These are phyloP conservation scores for Lochmaea crataegi DNA, from an alignment of 2,888 invertebrate genomes.

Conservation along the genomic window DNA sequence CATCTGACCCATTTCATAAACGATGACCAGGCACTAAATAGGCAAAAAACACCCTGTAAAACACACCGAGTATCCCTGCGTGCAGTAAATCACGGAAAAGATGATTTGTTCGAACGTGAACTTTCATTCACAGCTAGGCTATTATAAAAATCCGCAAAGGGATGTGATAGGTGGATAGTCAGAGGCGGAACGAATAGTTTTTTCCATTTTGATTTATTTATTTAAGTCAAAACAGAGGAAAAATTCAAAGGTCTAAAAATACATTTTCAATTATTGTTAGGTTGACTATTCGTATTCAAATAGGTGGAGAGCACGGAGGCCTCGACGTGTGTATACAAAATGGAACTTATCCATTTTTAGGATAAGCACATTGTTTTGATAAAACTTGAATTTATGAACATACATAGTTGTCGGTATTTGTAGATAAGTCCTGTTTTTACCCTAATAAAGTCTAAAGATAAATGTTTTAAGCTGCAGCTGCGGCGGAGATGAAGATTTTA, in stretches of 20 bases:
- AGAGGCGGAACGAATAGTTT: background rate
- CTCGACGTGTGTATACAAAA: too few species aligned
- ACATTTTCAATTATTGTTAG: background rate
- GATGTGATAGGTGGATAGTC: conserved; percentile 9
- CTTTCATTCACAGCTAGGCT: conserved; percentile 47
- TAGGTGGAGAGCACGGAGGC: too few species aligned
- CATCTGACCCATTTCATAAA: conserved; percentile 37
- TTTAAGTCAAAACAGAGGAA: too few species aligned
- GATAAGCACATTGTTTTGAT: too few species aligned
- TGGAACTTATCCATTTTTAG: too few species aligned
- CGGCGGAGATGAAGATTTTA: background rate
- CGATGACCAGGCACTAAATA: conserved; percentile 43
- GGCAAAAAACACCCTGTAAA: conserved; percentile 41
- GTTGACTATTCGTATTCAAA: too few species aligned
- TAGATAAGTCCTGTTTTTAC: background rate
- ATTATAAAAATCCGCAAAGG: conserved; percentile 38
- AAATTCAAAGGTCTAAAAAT: background rate
- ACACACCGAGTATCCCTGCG: conserved; percentile 29
- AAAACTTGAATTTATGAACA: background rate
- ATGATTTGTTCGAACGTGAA: conserved; percentile 47
- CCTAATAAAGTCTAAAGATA: background rate
- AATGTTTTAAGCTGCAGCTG: background rate
- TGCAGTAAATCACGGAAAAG: conserved; percentile 43
- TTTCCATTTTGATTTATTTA: too few species aligned
- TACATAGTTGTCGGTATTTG: background rate